Base-by-base conservation (phyloP, 2,113 vertebrate species). In the Rhynchomys soricoides region DNA sequence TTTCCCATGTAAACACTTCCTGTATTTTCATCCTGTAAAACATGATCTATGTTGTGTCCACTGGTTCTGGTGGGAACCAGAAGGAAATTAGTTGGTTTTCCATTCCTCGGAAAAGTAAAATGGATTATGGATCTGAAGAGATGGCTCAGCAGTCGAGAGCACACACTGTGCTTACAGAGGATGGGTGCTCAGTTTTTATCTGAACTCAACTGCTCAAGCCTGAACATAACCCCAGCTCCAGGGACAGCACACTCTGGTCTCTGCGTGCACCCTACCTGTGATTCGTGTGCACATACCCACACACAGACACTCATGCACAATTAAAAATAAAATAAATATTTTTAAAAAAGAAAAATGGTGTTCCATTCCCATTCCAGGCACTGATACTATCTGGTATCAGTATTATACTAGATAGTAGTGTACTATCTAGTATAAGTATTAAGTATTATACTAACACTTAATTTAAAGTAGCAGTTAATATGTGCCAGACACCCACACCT, bases 1-100 rank as follows among this genome's bases (percentile, higher is more conserved):
- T 98, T 98, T 97, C 97, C 98, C 97, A 89, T 93, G 64, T 97
- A 97, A 98, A 98, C 97, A 96, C 97, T 98, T 98, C 98, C 98
- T 98, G 97, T 62, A 64, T 98, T 98, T 98, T 98, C 91, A 97
- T 98, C 29, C 45, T 93, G 92, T 66, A 98, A 86, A 94, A 98
- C 78, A 78, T 43, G 31, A 82, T 77, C 1, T 34, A 43, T 86
- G 45, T 70, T 26, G 45, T 89, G 50, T 64, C 4, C 74, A 87
- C n/a, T 83, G 22, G 90, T 96, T 87, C 21, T 96, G 81, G 78
- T 95, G 26, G 86, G 93, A 55, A 86, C 73, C 92, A 78, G 68
- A 26, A 91, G 66, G 45, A 93, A 86, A 92, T 89, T 70, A 95
- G 37, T 74, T 88, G 57, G 5, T 91, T 77, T 66, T 93, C 19